Base-by-base conservation (phyloP, 2,888 invertebrate species). In the Drosophila basisetae region DNA sequence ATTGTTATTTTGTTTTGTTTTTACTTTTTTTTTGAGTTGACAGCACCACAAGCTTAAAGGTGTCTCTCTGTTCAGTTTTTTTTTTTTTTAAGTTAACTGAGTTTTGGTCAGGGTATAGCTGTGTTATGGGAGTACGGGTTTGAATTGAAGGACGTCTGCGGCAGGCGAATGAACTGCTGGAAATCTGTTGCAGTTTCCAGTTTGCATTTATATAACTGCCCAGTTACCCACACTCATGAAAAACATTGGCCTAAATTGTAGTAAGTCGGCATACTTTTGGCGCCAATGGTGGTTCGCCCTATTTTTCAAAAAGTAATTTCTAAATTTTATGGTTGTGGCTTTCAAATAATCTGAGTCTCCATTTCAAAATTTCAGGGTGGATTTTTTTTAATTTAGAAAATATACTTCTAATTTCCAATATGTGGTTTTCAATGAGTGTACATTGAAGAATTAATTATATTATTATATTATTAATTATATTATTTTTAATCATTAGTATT, bases 101-200 rank as follows among this genome's bases (percentile, higher is more conserved):
- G 67, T 78, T 82, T 73, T 70, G 83, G 65, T 39, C 89, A 71
- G 82, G 73, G 70, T 70, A 77, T 65, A 43, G 73, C 59, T 79
- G 68, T 73, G 54, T 65, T 76, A 65, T 78, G 80, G 68, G 80
- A 65, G 80, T 66, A 68, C 68, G 58, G 53, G 78, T 66, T 81
- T 60, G 53, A 84, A 80, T 62, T 84, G 84, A 89, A 89, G 90
- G 90, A 84, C 84, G 82, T 69, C 74, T 41, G 49, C 84, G 43
- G 69, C 72, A 81, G 89, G 84, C 82, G 60, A 72, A 18, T 28
- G 35, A 22, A 70, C 69, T 49, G 61, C 67, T 70, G 62, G 13
- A 59, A 43, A 66, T 61, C 30, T 53, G 56, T 50, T 53, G 18
- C 22, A 58, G 60, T 82, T 77, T 35, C 61, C 67, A 76, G 76